Conservation (phyloP, 2,888 invertebrate species). For the Graphium colonna region DNA sequence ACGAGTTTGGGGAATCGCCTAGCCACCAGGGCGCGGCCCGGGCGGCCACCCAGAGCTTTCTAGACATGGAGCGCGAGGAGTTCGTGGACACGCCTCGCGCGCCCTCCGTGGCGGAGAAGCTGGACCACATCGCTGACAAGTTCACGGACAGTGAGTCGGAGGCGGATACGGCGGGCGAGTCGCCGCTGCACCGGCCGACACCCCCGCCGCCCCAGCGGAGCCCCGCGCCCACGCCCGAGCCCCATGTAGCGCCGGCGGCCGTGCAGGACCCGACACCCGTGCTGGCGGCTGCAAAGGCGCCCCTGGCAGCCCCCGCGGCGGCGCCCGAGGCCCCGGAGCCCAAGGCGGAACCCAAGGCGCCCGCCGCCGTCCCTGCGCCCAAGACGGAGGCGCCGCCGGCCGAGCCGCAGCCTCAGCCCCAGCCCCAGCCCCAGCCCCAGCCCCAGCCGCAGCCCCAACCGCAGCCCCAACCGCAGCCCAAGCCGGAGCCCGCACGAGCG, state of each 20-base stretch:
- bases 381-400: slow-evolving; percentile 27
- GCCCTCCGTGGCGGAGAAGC: slow-evolving; percentile 55
- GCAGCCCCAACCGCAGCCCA: slow-evolving; percentile 30
- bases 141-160: slow-evolving; percentile 81
- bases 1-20: slow-evolving; percentile 54
- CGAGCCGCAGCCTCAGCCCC: too few species aligned
- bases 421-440: too few species aligned
- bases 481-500: slow-evolving; percentile 45
- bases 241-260: slow-evolving; percentile 27
- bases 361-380: too few species aligned
- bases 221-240: slow-evolving; percentile 36
- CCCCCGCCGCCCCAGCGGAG: slow-evolving; percentile 38
- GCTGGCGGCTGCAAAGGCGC: slow-evolving; percentile 42
- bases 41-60: slow-evolving; percentile 62
- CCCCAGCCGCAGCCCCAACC: too few species aligned
- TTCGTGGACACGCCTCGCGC: slow-evolving; percentile 57
- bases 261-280: slow-evolving; percentile 45
- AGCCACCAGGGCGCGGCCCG: slow-evolving; percentile 43
- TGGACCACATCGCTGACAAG: slow-evolving; percentile 74
- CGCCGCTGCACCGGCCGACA: slow-evolving; percentile 62
- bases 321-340: slow-evolving; percentile 45
- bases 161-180: slow-evolving; percentile 69
- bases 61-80: slow-evolving; percentile 74
- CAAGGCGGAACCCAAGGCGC: slow-evolving; percentile 43
- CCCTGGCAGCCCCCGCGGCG: slow-evolving; percentile 27